phyloP scores from a whole-genome alignment of 2,797 vertebrate species.

The Lemur catta region DNA sequence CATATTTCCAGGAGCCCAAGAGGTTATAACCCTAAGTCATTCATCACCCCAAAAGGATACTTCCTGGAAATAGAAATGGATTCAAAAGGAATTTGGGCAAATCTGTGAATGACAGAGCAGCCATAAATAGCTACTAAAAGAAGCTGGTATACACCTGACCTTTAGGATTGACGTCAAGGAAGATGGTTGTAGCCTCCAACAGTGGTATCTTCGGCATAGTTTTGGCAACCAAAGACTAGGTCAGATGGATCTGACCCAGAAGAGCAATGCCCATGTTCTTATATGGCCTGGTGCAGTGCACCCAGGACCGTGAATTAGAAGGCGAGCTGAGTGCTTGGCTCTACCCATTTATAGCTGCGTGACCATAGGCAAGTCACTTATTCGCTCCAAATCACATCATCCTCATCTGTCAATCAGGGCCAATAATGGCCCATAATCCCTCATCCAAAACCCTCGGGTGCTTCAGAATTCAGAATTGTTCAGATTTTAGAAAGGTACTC shows the following conservation, averaged over 20 bases:
- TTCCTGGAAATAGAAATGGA: conserved; percentile 69
- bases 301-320: neutral
- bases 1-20: conserved; percentile 20
- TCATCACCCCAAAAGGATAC: conserved; percentile 63
- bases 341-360: conserved; percentile 44
- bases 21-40: conserved; percentile 33
- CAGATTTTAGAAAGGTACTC: neutral
- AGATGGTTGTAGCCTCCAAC: conserved; percentile 31
- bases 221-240: conserved; percentile 59
- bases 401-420: neutral
- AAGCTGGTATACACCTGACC: conserved; percentile 67
- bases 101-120: conserved; percentile 75
- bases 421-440: neutral
- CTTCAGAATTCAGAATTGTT: neutral
- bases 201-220: neutral
- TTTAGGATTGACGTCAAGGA: conserved; percentile 75
- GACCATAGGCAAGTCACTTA: conserved; percentile 5
- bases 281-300: conserved; percentile 58
- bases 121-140: conserved; percentile 66
- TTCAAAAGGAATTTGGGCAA: conserved; percentile 67
- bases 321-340: neutral
- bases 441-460: neutral
- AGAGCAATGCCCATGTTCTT: conserved; percentile 62
- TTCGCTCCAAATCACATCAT: neutral
- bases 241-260: conserved; percentile 57